Base-by-base conservation (phyloP, 1,140 invertebrate genomes). In the Cryptotermes secundus region DNA sequence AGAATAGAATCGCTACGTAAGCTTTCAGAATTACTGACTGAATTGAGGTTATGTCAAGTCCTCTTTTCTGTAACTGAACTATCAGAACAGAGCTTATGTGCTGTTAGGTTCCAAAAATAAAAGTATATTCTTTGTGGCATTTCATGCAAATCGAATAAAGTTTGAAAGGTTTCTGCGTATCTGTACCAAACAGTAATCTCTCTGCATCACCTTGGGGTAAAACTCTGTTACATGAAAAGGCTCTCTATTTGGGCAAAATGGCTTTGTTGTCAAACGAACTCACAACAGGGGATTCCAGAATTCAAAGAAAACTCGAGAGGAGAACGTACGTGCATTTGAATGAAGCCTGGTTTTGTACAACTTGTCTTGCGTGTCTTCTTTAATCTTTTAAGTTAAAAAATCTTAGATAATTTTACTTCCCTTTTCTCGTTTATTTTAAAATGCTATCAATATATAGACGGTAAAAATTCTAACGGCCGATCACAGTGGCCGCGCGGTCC, bases 151-250 rank as follows among this genome's bases (percentile, higher is more conserved):
- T 72, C 59, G 59, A 72, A 72, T 72, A 31, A 9, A 72, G 59
- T n/a, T 72, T 72, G 59, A 72, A 72, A 72, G 59, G 59, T 72
- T 72, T 72, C 59, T 72, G 59, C 59, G n/a, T 72, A 6, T 31
- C 59, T 3, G 26, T 1, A 10, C 59, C 59, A 72, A 72, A n/a
- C 59, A 72, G 59, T 72, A 72, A 72, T 72, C 59, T 72, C 7
- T n/a, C 59, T n/a, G n/a, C 59, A 72, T 72, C 59, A 31, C 59
- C 59, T 72, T 72, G 26, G 59, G 59, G 59, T 72, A 72, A 72
- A 72, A 31, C 59, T 72, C 59, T 72, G 59, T 31, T 72, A 72
- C 59, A 72, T n/a, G 59, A 72, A 72, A 72, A 72, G 31, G 59
- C 59, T 72, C 59, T 72, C 59, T n/a, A 72, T 72, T 16, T 72